Evolutionary conservation across 2,113 vertebrate species (phyloP), one percentile per base, ranked within the genome.

Genomic region (Gasterosteus nipponicus): DNA sequence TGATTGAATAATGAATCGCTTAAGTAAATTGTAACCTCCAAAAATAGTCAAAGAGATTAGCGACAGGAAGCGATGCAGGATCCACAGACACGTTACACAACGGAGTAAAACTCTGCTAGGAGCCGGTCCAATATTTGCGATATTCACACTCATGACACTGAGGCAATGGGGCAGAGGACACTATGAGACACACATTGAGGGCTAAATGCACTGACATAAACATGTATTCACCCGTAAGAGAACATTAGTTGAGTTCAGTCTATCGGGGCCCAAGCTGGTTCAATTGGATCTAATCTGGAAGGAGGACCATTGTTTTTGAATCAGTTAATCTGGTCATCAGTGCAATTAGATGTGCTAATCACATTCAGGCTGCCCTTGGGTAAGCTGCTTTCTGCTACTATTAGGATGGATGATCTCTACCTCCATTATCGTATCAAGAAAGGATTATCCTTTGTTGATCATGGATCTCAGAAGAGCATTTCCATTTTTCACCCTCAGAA

Each of bases 391-490:
- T 66, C 56, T 67, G 11, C 49, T 65, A 38, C 74, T 10, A 80
- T 87, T 85, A 90, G 58, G 6, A 15, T 78, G 85, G 87, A 90
- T 93, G 83, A 92, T 83, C 89, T 87, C 7, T 60, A 35, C n/a
- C 62, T 77, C 62, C 47, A 7, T 78, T 77, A 81, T 57, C 11
- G 22, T 54, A 80, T 75, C 64, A 80, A 66, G 65, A 61, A 69
- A 51, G 59, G 84, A 89, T 88, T 76, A 85, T 11, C 19, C 8
- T 0, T 0, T 73, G 53, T 60, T 1, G 26, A 68, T 63, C 38
- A 0, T 44, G 19, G 67, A 44, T 49, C 35, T 46, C n/a, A 15
- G 12, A 47, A 15, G 12, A 33, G 35, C 41, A 1, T 54, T 57
- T 75, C 22, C 26, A 14, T 61, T 62, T 59, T 29, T 56, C 22